phyloP scores from a whole-genome alignment of 2,797 vertebrate genomes.

The Myotis vivesi region DNA sequence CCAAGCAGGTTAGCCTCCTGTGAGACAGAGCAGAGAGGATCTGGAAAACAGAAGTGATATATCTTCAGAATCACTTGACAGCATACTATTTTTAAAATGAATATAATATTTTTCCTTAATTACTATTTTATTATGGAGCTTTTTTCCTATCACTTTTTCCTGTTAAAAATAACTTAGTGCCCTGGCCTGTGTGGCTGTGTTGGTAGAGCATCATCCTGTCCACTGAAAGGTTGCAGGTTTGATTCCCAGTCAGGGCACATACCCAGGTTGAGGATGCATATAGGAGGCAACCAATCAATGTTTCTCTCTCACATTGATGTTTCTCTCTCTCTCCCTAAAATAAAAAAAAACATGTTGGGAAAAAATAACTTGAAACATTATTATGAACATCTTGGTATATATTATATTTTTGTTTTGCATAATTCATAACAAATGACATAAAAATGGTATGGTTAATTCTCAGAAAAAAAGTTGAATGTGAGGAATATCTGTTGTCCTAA shows the following conservation, averaged over 20 bases:
- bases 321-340: neutral
- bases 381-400: neutral
- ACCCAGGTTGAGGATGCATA: neutral
- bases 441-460: neutral
- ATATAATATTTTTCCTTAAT: neutral
- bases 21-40: neutral
- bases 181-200: neutral
- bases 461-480: neutral
- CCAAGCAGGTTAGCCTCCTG: neutral
- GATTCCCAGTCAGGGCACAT: neutral
- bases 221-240: neutral
- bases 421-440: conserved; percentile 21
- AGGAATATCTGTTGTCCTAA: neutral
- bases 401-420: neutral
- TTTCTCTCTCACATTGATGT: neutral
- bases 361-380: conserved; percentile 31
- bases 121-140: neutral
- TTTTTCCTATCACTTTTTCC: neutral
- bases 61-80: neutral
- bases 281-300: neutral
- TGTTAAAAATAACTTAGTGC: neutral
- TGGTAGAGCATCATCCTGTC: neutral
- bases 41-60: neutral
- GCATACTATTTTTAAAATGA: neutral
- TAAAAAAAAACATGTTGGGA: neutral